phyloP scores from a whole-genome alignment of 2,113 vertebrate species.

The Brachyhypopomus occidentalis region DNA sequence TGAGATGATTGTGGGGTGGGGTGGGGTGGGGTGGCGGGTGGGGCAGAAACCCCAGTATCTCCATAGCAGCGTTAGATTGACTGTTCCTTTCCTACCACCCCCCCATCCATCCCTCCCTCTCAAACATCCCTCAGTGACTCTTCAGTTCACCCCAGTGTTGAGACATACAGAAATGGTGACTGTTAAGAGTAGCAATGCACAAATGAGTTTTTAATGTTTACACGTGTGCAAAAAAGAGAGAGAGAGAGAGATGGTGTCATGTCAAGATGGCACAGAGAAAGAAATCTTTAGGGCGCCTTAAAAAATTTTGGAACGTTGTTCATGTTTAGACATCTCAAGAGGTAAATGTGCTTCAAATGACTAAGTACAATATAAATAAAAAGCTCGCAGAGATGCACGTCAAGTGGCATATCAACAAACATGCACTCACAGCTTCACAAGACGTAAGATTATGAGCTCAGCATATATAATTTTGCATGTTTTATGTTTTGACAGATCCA shows the following conservation, averaged over 20 bases:
- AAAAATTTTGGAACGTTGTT: constrained; percentile 21
- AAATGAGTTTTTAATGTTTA: too few species aligned
- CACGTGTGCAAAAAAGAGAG: constrained; percentile 25
- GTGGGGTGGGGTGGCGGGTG: background rate
- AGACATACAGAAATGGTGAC: background rate
- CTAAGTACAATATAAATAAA: background rate
- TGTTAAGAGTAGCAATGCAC: too few species aligned
- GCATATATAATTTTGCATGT: constrained; percentile 9
- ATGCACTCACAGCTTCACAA: background rate
- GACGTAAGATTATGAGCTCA: background rate
- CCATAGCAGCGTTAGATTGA: constrained; percentile 15
- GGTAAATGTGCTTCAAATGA: background rate
- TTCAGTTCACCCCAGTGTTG: background rate
- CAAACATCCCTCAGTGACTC: background rate
- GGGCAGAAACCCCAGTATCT: constrained; percentile 18
- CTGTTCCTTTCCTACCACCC: background rate
- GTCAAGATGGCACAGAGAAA: background rate
- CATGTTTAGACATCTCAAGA: too few species aligned
- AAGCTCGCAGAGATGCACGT: constrained; percentile 13
- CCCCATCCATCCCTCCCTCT: background rate
- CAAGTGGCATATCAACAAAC: constrained; percentile 11
- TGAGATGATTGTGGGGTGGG: background rate
- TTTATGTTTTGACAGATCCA: constrained; percentile 17
- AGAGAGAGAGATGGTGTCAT: constrained; percentile 41
- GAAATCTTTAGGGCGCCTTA: background rate